A percentile compares a stretch with the other conserved stretches of the same genome.
Evolutionary conservation across 2,113 vertebrate genomes (phyloP).

Genomic region (Brachirus orientalis): DNA sequence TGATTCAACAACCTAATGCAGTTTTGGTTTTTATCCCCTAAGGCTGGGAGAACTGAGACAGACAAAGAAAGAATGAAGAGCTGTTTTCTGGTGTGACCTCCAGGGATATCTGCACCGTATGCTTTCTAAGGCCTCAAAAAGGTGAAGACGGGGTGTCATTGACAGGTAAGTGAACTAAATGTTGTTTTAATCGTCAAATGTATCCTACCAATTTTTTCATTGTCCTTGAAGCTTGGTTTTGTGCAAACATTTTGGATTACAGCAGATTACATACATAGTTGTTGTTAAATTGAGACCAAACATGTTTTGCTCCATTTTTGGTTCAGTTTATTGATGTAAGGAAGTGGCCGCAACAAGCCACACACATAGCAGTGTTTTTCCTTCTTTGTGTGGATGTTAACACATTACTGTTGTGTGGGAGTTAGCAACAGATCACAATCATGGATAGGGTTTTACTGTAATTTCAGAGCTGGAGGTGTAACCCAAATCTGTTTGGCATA

Average conservation of each 20-base stretch:
- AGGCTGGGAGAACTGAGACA: conserved; percentile 27
- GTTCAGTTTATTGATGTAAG: conserved; percentile 6
- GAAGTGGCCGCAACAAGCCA: background rate
- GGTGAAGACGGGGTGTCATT: conserved; percentile 54
- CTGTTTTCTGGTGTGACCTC: conserved; percentile 33
- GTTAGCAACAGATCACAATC: conserved; percentile 66
- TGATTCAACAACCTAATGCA: conserved; percentile 47
- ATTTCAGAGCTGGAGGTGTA: conserved; percentile 51
- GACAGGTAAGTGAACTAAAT: conserved; percentile 60
- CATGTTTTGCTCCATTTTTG: background rate
- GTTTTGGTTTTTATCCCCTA: conserved; percentile 19
- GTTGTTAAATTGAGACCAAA: background rate
- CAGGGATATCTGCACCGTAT: conserved; percentile 55
- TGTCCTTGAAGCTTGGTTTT: background rate
- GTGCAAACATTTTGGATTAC: conserved; percentile 2
- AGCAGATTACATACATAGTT: background rate
- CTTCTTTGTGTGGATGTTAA: conserved; percentile 27
- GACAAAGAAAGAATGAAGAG: conserved; percentile 31
- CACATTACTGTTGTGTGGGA: conserved; percentile 38
- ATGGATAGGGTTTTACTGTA: conserved; percentile 56
- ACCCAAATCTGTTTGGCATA: conserved; percentile 68
- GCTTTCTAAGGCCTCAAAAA: conserved; percentile 60
- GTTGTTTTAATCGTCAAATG: conserved; percentile 1
- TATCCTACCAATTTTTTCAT: background rate
- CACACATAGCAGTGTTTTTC: conserved; percentile 2